These are phyloP conservation scores for Steinernema hermaphroditum DNA, from an alignment of 2,888 invertebrate species.

Conservation along the genomic window DNA sequence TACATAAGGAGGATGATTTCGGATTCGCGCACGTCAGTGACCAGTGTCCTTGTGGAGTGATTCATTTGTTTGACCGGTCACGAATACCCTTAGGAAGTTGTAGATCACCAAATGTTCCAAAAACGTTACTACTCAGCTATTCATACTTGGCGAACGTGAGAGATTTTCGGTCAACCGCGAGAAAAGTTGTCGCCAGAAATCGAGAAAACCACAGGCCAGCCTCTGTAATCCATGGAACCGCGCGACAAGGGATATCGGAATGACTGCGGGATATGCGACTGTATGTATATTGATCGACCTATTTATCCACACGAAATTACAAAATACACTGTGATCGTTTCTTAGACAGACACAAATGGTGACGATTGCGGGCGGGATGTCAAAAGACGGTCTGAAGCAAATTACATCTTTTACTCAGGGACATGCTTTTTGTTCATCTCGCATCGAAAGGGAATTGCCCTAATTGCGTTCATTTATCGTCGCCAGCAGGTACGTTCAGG, in stretches of 20 bases:
- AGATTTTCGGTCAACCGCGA: background rate
- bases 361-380: background rate
- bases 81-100: background rate
- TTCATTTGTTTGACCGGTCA: slow-evolving; percentile 25
- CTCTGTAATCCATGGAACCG: background rate
- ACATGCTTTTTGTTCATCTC: slow-evolving; percentile 5
- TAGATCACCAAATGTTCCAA: background rate
- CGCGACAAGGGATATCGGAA: background rate
- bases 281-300: slow-evolving; percentile 31
- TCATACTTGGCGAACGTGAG: background rate
- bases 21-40: slow-evolving; percentile 26
- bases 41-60: slow-evolving; percentile 12
- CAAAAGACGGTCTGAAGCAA: background rate
- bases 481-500: background rate
- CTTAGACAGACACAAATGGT: background rate
- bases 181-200: background rate
- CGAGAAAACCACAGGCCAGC: background rate
- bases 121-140: background rate
- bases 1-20: slow-evolving; percentile 10
- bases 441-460: background rate
- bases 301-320: slow-evolving; percentile 20
- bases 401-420: slow-evolving; percentile 1
- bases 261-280: slow-evolving; percentile 11
- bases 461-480: slow-evolving; percentile 19
- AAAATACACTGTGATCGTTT: background rate